Percentiles rank a stretch among this genome's conserved stretches.
Evolutionary conservation across 2,797 vertebrate genomes (phyloP).

Genomic region (Sebastes trivittatus): DNA sequence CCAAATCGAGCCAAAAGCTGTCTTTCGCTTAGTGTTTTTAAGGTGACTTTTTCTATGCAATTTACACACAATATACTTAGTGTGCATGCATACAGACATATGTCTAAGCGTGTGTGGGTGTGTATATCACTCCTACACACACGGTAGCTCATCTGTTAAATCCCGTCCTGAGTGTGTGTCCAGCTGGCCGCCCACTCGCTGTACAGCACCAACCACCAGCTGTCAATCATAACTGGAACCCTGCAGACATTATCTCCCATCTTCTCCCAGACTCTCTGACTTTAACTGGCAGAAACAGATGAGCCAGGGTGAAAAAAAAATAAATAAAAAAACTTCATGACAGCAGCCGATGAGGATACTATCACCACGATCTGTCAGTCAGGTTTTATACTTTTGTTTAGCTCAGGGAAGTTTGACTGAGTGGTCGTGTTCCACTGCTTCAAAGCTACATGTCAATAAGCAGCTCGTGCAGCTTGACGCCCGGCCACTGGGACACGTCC

Average conservation of each 20-base stretch:
- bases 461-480: background rate
- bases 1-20: background rate
- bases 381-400: background rate
- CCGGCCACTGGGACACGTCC: background rate
- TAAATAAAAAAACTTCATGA: background rate
- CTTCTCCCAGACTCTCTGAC: slow-evolving; percentile 18
- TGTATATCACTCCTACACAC: background rate
- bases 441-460: background rate
- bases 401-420: background rate
- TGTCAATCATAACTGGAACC: slow-evolving; percentile 47
- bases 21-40: background rate
- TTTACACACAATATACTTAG: background rate
- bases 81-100: background rate
- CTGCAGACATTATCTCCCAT: slow-evolving; percentile 31
- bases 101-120: background rate
- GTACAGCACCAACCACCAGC: slow-evolving; percentile 23
- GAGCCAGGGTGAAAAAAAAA: background rate
- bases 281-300: slow-evolving; percentile 24
- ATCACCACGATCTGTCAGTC: slow-evolving; percentile 7
- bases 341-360: slow-evolving; percentile 17
- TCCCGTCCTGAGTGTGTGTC: slow-evolving; percentile 12
- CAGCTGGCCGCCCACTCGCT: slow-evolving; percentile 31
- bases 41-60: background rate
- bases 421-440: background rate
- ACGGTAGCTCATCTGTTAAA: slow-evolving; percentile 8